Conservation (phyloP, 2,113 vertebrate species). For the Callipepla squamata region DNA sequence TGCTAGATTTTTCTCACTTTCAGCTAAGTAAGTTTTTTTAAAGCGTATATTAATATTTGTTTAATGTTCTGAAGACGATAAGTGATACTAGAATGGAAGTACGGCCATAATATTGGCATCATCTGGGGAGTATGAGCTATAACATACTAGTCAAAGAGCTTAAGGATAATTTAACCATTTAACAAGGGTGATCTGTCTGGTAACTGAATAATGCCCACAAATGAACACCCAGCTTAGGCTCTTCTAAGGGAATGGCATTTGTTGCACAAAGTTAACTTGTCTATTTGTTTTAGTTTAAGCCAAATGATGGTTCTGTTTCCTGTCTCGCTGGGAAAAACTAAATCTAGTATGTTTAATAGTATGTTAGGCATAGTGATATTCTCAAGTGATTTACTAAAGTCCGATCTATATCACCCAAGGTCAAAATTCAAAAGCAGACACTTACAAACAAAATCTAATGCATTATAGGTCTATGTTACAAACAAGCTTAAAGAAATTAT, state of each 20-base stretch:
- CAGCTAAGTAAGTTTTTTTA: neutral
- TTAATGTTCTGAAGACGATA: neutral
- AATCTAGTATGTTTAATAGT: neutral
- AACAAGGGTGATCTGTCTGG: neutral
- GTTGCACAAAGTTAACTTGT: neutral
- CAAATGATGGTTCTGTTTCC: constrained; percentile 17
- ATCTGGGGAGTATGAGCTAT: neutral
- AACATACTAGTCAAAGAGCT: neutral
- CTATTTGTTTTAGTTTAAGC: constrained; percentile 13
- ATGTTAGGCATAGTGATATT: constrained; percentile 11
- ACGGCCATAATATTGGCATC: neutral
- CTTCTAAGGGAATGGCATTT: neutral
- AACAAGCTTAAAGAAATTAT: neutral
- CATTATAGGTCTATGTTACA: neutral
- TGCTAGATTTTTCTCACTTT: neutral
- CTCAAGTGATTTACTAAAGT: constrained; percentile 47
- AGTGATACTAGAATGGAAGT: neutral
- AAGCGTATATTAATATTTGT: neutral
- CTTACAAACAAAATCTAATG: neutral
- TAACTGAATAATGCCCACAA: neutral
- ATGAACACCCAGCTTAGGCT: neutral
- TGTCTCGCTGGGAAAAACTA: neutral
- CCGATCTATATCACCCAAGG: neutral
- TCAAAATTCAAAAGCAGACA: constrained; percentile 33
- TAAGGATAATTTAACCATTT: neutral